phyloP scores from a whole-genome alignment of 2,888 invertebrate species.

The Parnassius orleans region DNA sequence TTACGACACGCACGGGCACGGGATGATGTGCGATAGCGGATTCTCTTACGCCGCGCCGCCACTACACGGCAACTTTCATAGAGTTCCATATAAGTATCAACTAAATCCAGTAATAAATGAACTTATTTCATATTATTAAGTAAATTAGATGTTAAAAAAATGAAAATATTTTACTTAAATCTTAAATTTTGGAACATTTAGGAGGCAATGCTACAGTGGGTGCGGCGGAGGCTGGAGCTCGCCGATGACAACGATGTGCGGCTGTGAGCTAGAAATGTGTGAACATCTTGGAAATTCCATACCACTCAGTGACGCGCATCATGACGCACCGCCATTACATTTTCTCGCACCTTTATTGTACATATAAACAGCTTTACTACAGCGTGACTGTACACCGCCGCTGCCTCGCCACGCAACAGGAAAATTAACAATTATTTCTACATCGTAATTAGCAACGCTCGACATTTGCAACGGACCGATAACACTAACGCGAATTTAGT shows the following conservation, averaged over 20 bases:
- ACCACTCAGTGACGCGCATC: not conserved
- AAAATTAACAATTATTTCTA: not conserved
- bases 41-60: too few relatives aligned
- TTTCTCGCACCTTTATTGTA: not conserved
- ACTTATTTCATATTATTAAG: too few relatives aligned
- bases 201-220: slow-evolving; percentile 68
- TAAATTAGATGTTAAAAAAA: too few relatives aligned
- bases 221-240: slow-evolving; percentile 64
- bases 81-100: too few relatives aligned
- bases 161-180: too few relatives aligned
- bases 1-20: too few relatives aligned
- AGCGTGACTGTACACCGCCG: not conserved
- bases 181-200: slow-evolving; percentile 8
- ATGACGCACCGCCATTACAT: not conserved
- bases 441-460: too few relatives aligned
- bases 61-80: too few relatives aligned
- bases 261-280: slow-evolving; percentile 14
- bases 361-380: not conserved
- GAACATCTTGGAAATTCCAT: slow-evolving; percentile 3
- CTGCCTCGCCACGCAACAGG: not conserved
- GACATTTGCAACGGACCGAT: too few relatives aligned
- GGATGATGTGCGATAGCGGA: too few relatives aligned
- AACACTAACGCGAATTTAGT: too few relatives aligned
- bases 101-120: too few relatives aligned
- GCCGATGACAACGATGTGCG: slow-evolving; percentile 28